Evolutionary conservation across 2,113 vertebrate genomes (phyloP), one percentile per base, ranked within the genome.

Genomic region (Corythaeola cristata): DNA sequence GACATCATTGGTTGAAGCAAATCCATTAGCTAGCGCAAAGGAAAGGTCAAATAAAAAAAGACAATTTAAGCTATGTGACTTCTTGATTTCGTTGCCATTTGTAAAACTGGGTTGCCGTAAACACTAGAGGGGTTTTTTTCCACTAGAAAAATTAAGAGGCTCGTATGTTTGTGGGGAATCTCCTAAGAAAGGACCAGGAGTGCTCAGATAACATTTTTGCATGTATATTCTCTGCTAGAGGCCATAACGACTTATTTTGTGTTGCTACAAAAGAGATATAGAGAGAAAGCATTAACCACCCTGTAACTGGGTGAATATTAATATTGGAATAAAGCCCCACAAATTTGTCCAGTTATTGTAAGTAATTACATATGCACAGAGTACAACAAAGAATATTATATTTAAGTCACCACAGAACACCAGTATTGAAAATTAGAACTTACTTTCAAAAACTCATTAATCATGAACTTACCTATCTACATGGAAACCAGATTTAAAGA

Each of bases 11-110:
- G 58, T 49, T 91, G 96, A 82, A 88, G 87, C 8, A 88, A 96
- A 55, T 82, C 90, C 91, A 60, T 96, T 97, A 72, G 92, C 97
- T 97, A 85, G 33, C 6, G 7, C 50, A 89, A 96, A 67, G 56
- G 39, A 55, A 95, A 95, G 32, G 67, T 20, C 24, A 80, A 72
- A 85, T 7, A 44, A 28, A 27, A 95, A n/a, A 41, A 6, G 7
- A 24, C 50, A 44, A 68, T 52, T 90, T 90, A 92, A 95, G 55
- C 3, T 2, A 44, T 3, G 2, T 37, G 35, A 59, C 18, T 66
- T 58, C 16, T 59, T 60, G 22, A 89, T 39, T 68, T 74, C 86
- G 39, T 76, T 83, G 45, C 44, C 21, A 44, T 75, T 78, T 92
- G 20, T 71, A 85, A 89, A 95, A 78, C 7, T 32, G 27, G 2